Evolutionary conservation across 2,113 vertebrate species (phyloP), one percentile per base, ranked within the genome.

Genomic region (Mohoua ochrocephala): DNA sequence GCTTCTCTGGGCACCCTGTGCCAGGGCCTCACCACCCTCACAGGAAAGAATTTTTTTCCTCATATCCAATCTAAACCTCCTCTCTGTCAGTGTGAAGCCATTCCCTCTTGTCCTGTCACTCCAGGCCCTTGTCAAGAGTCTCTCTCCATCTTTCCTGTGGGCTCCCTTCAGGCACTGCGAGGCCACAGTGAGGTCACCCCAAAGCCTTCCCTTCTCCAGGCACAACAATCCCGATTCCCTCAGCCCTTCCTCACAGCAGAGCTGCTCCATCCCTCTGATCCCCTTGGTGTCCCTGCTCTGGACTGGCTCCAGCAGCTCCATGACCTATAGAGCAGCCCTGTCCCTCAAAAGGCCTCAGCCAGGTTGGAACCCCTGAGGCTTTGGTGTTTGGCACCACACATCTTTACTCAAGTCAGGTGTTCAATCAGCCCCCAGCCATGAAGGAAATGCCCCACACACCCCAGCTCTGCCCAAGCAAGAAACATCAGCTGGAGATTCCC

Each of bases 41-140:
- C 11, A 60, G 45, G 23, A 6, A 74, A 52, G 0, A 68, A 53
- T 39, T 89, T 11, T 11, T 6, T 41, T 21, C 16, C n/a, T 0
- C 0, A 35, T 22, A 41, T 47, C n/a, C 23, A 6, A 45, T 18
- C 23, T 53, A 39, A 67, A 0, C 19, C 39, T 31, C 0, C 28
- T 26, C 45, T 60, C 23, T 82, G 37, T 26, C n/a, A 45, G 11
- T 75, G 1, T 60, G 45, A 26, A 47, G 39, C n/a, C n/a, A 53
- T 41, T 74, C 0, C 27, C 35, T 22, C 23, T 50, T 11, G 5
- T 65, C 37, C 77, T 74, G 77, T 52, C 86, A 33, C 60, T 67
- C 33, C 69, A 67, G 31, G 4, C 33, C 68, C 52, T 33, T 39
- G 37, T 6, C 37, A 44, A 39, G 28, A 45, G 60, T 74, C 37